Evolutionary conservation across 2,113 vertebrate genomes (phyloP), one percentile per base, ranked within the genome.

Genomic region (Orcinus orca): DNA sequence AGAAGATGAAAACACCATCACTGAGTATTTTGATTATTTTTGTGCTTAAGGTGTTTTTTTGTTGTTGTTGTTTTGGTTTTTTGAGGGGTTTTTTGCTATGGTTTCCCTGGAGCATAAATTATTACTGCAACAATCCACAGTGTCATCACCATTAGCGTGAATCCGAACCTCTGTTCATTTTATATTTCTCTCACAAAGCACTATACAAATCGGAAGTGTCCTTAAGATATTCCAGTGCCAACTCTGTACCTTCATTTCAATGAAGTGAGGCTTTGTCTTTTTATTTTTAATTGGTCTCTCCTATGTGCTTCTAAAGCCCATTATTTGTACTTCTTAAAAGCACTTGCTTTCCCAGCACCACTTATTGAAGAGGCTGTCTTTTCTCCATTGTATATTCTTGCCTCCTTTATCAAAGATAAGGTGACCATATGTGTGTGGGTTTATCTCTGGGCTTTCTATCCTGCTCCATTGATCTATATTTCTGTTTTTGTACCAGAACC

Each of bases 1-100:
- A 33, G 84, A 87, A 84, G 44, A 92, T 33, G 83, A 93, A 82
- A 93, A 85, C 53, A 41, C 58, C 31, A 71, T 67, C 10, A 1
- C 79, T 50, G 82, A 65, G 55, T 20, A 67, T 89, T 93, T 84
- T 89, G 86, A 93, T 93, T 70, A 71, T 76, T 81, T 88, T 67
- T 60, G 8, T 76, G 47, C 88, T 92, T 68, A 53, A 63, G 71
- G 60, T 44, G 38, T 14, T 26, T 44, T 76, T 3, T 18, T 8
- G 21, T 25, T 21, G 6, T 2, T 21, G 47, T 13, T 8, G 7
- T 23, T 23, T 60, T 60, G 18, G 23, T 60, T 25, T 60, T 23
- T 62, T 62, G 55, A 21, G 55, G 55, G 6, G 1, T 33, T 76
- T 90, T 71, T 71, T 63, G 55, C 36, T 8, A 9, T 6, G 67